These are phyloP conservation scores for Rhombomys opimus DNA, from an alignment of 2,113 vertebrate genomes.

Conservation along the genomic window DNA sequence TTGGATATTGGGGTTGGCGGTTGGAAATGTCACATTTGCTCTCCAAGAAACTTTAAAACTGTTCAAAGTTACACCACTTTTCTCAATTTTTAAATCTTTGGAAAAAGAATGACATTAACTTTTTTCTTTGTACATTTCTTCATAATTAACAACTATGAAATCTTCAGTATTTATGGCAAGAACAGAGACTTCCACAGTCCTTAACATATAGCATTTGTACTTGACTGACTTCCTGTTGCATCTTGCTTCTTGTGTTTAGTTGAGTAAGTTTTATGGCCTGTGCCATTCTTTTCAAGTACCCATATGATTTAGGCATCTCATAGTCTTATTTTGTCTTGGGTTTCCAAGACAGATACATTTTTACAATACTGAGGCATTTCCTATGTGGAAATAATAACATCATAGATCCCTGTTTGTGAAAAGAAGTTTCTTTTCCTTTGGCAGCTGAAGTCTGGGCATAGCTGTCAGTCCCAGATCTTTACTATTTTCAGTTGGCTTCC, in stretches of 20 bases:
- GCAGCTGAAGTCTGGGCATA: background rate
- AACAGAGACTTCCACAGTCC: constrained; percentile 8
- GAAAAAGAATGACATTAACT: background rate
- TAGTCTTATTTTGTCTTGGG: constrained; percentile 49
- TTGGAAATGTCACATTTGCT: constrained; percentile 66
- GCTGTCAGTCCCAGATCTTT: background rate
- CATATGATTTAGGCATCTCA: constrained; percentile 2
- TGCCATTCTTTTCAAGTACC: constrained; percentile 54
- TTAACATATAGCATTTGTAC: constrained; percentile 45
- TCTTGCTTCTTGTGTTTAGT: constrained; percentile 15
- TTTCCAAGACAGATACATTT: constrained; percentile 64
- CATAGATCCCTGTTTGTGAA: background rate
- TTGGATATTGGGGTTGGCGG: background rate
- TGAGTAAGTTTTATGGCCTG: background rate
- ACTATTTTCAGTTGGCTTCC: background rate
- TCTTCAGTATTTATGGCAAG: constrained; percentile 17
- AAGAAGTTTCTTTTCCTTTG: constrained; percentile 59
- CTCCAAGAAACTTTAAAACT: constrained; percentile 65
- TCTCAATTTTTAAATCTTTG: background rate
- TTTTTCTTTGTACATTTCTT: constrained; percentile 42
- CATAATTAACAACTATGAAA: background rate
- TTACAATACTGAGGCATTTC: constrained; percentile 42
- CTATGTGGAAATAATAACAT: constrained; percentile 13
- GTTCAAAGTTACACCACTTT: background rate
- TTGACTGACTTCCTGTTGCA: background rate